Evolutionary conservation across 2,888 invertebrate species (phyloP).

Genomic region (Agrotis exclamationis): DNA sequence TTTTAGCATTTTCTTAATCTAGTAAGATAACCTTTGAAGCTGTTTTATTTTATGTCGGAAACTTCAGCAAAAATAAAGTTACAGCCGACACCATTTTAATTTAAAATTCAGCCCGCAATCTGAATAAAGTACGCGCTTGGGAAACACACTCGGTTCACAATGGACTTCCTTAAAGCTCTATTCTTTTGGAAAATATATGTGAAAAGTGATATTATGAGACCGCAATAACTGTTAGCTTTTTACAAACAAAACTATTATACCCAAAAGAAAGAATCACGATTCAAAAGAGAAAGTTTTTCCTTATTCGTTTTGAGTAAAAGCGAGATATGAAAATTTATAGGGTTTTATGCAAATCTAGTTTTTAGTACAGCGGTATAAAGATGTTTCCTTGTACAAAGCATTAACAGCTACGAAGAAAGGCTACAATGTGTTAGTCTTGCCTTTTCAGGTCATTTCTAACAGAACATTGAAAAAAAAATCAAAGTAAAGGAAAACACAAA

Average conservation of each 20-base stretch:
- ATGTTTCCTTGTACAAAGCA: not conserved
- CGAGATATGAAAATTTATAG: not conserved
- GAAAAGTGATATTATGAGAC: slow-evolving; percentile 41
- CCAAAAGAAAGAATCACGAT: not conserved
- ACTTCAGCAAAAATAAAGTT: slow-evolving; percentile 23
- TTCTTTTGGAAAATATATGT: slow-evolving; percentile 53
- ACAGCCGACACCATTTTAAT: slow-evolving; percentile 23
- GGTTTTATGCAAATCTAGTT: not conserved
- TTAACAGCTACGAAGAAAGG: not conserved
- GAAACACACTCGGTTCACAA: slow-evolving; percentile 45
- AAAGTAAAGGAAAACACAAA: slow-evolving; percentile 39
- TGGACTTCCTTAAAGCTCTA: slow-evolving; percentile 48
- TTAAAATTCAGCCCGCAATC: slow-evolving; percentile 51
- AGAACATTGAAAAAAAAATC: slow-evolving; percentile 19
- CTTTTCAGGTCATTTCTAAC: slow-evolving; percentile 3
- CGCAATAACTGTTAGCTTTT: slow-evolving; percentile 20
- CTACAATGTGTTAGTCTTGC: slow-evolving; percentile 1
- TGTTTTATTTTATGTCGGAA: slow-evolving; percentile 13
- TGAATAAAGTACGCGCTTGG: slow-evolving; percentile 54
- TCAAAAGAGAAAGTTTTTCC: not conserved
- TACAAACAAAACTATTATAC: slow-evolving; percentile 17
- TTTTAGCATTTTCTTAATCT: not conserved
- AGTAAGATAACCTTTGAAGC: slow-evolving; percentile 4
- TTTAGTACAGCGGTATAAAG: not conserved
- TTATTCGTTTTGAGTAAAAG: not conserved